Evolutionary conservation across 2,888 invertebrate genomes (phyloP).

Genomic region (Piscicola geometra): DNA sequence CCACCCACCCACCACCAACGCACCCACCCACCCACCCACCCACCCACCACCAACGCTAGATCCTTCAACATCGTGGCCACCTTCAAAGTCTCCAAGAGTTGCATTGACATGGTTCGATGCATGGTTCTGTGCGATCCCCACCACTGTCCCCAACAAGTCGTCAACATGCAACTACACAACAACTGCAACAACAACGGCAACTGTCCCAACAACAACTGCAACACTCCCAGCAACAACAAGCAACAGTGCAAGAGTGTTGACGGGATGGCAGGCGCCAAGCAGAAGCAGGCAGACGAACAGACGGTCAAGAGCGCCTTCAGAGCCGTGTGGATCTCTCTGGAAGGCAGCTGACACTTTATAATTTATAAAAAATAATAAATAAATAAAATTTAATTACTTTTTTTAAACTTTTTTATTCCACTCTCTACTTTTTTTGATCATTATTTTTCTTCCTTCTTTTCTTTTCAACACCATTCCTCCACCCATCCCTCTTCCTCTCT

Average conservation of each 20-base stretch:
- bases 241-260: no score
- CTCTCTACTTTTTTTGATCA: no score
- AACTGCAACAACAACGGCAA: no score
- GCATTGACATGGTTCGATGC: slow-evolving; percentile 57
- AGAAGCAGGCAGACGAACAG: neutral
- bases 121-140: slow-evolving; percentile 26
- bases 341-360: neutral
- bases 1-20: no score
- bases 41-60: slow-evolving; percentile 43
- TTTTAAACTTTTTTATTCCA: no score
- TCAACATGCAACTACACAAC: slow-evolving; percentile 47
- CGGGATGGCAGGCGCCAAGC: neutral
- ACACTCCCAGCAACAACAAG: no score
- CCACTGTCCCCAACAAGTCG: slow-evolving; percentile 4
- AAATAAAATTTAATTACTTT: no score
- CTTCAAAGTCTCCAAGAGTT: slow-evolving; percentile 58
- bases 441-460: no score
- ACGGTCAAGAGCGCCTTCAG: neutral
- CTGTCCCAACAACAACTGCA: no score
- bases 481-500: no score
- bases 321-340: slow-evolving; percentile 21
- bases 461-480: no score
- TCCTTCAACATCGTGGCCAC: slow-evolving; percentile 55
- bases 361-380: slow-evolving; percentile 9
- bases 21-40: no score